Evolutionary conservation across 1,140 invertebrate genomes (phyloP).

Genomic region (Atopsyche davidsoni): DNA sequence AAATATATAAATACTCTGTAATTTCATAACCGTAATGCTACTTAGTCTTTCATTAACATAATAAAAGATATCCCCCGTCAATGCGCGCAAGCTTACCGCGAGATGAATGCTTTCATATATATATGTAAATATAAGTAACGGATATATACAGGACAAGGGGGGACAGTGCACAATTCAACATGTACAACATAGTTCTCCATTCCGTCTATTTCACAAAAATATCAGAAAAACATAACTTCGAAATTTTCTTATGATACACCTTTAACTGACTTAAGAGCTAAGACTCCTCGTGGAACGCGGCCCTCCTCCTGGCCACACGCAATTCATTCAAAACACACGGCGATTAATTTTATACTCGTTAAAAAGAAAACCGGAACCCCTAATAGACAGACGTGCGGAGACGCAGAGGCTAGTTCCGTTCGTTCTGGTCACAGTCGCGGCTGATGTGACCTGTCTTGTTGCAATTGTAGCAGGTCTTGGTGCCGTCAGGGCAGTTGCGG

Average conservation of each 20-base stretch:
- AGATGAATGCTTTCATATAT: slow-evolving; percentile 3
- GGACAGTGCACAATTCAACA: slow-evolving; percentile 30
- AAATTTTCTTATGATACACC: slow-evolving; percentile 33
- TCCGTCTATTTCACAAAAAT: slow-evolving; percentile 39
- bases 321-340: slow-evolving; percentile 31
- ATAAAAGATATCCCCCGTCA: slow-evolving; percentile 41
- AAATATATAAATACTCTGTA: slow-evolving; percentile 53
- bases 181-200: slow-evolving; percentile 41
- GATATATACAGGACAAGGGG: slow-evolving; percentile 30
- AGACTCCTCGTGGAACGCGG: slow-evolving; percentile 18
- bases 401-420: slow-evolving; percentile 52
- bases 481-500: slow-evolving; percentile 78
- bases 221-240: slow-evolving; percentile 41
- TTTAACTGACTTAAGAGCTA: slow-evolving; percentile 29
- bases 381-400: slow-evolving; percentile 16
- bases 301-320: background rate
- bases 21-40: slow-evolving; percentile 49
- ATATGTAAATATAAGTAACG: slow-evolving; percentile 26
- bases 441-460: slow-evolving; percentile 85
- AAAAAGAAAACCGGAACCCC: slow-evolving; percentile 32
- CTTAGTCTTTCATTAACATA: slow-evolving; percentile 44
- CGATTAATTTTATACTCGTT: slow-evolving; percentile 35
- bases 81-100: slow-evolving; percentile 29
- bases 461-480: slow-evolving; percentile 83
- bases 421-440: slow-evolving; percentile 78